Evolutionary conservation across 2,797 vertebrate species (phyloP), one percentile per base, ranked within the genome.

Genomic region (Podargus strigoides): DNA sequence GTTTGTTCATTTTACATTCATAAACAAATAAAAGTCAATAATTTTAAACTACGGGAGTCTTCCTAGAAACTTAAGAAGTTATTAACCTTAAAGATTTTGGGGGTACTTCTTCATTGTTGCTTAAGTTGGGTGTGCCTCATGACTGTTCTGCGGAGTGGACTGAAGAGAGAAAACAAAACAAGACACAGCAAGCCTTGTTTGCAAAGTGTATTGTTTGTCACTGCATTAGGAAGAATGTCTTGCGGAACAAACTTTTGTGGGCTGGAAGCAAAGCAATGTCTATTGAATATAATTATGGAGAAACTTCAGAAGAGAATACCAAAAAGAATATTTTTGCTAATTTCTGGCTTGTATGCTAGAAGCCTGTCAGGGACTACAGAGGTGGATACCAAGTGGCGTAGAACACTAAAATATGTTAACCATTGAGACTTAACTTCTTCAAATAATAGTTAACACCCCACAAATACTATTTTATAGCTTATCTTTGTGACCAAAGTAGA

Each of bases 361-460:
- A 75, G 8, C 6, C 27, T 77, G 28, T 77, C 21, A 32, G 12
- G n/a, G 24, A 18, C 46, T 50, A 23, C 22, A 32, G 42, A 80
- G 23, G 11, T 76, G 24, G 24, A 62, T 42, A 1, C n/a, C 58
- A 75, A 82, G 41, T 64, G 7, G 7, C 36, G 6, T 72, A 34
- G 39, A 75, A 73, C 1, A 2, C 9, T 72, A 37, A 82, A 87
- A 46, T 42, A 56, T 1, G 1, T 44, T 75, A 50, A 78, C 27
- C 3, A 10, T 39, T 0, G 0, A 75, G 21, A n/a, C 17, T 69
- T 55, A 24, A 36, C 24, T 81, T 74, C 26, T 68, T 88, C 50
- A 64, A 41, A 22, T 50, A 49, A 22, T 66, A 30, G 9, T 67
- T 93, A 49, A 28, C 10, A 60, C 81, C 36, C 28, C 2, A 6